Evolutionary conservation across 2,797 vertebrate species (phyloP).

Genomic region (Channa striata): DNA sequence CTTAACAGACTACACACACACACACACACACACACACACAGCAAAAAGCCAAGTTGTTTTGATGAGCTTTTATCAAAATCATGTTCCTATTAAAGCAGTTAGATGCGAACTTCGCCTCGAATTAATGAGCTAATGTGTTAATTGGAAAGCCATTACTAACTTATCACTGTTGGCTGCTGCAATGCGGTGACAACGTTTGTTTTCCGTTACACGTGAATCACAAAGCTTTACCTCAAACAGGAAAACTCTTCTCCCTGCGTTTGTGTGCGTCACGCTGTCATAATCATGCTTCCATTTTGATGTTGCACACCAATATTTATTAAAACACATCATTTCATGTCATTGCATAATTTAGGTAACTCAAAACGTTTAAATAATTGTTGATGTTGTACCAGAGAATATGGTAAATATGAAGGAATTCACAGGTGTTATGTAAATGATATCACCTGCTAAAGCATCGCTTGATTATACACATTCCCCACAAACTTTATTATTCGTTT

Average conservation of each 20-base stretch:
- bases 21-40: neutral
- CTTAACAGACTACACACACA: neutral
- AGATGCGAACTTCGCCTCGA: neutral
- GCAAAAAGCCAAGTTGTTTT: neutral
- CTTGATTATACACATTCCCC: neutral
- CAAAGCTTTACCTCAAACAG: neutral
- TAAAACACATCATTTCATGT: neutral
- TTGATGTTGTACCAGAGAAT: neutral
- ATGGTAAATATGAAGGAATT: neutral
- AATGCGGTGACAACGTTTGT: neutral
- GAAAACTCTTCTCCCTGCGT: neutral
- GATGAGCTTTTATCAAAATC: neutral
- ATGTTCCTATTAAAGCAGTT: neutral
- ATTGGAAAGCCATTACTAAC: neutral
- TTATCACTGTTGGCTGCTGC: neutral
- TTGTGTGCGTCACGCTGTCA: neutral
- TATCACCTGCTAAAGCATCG: neutral
- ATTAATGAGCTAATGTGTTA: neutral
- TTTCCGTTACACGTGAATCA: neutral
- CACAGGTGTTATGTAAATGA: slow-evolving; percentile 2
- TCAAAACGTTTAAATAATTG: neutral
- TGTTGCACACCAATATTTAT: neutral
- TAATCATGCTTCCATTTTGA: neutral
- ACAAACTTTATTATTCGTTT: neutral
- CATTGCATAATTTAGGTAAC: neutral